A percentile compares a stretch with the other conserved stretches of the same genome.
Conservation (phyloP, 2,888 invertebrate genomes). For the Asteroscopus sphinx region DNA sequence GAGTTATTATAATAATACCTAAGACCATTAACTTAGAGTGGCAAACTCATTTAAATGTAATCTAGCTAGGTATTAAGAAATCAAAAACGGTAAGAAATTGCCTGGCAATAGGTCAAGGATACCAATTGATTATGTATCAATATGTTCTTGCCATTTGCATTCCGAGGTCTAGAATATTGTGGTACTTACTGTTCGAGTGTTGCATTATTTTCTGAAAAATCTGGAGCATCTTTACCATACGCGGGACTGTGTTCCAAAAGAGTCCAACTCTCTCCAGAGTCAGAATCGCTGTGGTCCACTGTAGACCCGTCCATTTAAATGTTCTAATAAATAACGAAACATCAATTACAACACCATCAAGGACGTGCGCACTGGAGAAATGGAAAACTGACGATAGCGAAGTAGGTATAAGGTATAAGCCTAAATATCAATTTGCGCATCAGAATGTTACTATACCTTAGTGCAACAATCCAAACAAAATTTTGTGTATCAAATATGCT, state of each 20-base stretch:
- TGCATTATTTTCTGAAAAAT: conserved; percentile 62
- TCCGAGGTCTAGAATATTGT: neutral
- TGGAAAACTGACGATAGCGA: conserved; percentile 15
- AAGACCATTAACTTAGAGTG: too few relatives aligned
- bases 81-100: conserved; percentile 8
- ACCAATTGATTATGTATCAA: neutral
- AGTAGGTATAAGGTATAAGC: neutral
- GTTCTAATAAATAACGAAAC: conserved; percentile 40
- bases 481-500: conserved; percentile 57
- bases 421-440: conserved; percentile 41
- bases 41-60: neutral
- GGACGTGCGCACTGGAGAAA: conserved; percentile 22
- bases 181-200: conserved; percentile 64
- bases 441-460: conserved; percentile 58
- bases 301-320: conserved; percentile 79
- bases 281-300: conserved; percentile 85
- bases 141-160: too few relatives aligned
- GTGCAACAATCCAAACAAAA: conserved; percentile 59
- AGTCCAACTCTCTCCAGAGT: conserved; percentile 88
- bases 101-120: conserved; percentile 28
- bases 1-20: too few relatives aligned
- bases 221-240: conserved; percentile 70
- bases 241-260: conserved; percentile 75
- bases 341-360: conserved; percentile 15
- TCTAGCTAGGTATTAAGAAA: neutral